Evolutionary conservation across 2,113 vertebrate genomes (phyloP).

Genomic region (Clarias magur): DNA sequence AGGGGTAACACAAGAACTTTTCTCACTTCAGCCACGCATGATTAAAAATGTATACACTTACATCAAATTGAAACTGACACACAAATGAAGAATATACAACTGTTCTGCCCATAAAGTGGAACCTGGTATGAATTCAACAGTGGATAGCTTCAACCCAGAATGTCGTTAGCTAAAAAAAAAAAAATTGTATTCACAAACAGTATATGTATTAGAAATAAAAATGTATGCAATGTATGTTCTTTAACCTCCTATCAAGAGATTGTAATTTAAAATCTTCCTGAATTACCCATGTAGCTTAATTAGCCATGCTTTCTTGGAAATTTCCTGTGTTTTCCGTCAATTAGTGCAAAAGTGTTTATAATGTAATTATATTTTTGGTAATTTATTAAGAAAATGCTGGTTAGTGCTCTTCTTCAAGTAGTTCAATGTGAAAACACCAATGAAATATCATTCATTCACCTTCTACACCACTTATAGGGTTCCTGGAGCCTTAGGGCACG

Average conservation of each 20-base stretch:
- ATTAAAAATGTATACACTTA: not conserved
- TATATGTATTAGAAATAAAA: not conserved
- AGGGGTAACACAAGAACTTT: not conserved
- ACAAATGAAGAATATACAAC: not conserved
- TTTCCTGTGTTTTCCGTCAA: not conserved
- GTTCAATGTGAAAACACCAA: no score
- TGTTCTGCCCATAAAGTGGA: not conserved
- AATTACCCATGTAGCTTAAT: not conserved
- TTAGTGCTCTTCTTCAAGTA: not conserved
- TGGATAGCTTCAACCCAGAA: not conserved
- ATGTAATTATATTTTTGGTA: not conserved
- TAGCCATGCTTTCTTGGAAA: not conserved
- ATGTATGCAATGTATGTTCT: not conserved
- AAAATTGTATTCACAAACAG: not conserved
- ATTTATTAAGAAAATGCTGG: not conserved
- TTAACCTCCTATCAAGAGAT: not conserved
- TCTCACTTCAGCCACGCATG: not conserved
- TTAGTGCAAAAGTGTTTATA: not conserved
- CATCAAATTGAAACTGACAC: not conserved
- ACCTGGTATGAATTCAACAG: not conserved
- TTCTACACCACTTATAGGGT: no score
- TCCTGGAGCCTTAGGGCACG: no score
- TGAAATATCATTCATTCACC: no score
- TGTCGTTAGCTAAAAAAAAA: not conserved
- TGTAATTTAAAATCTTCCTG: not conserved